Evolutionary conservation across 2,888 invertebrate species (phyloP).

Genomic region (Drosophila siamana): DNA sequence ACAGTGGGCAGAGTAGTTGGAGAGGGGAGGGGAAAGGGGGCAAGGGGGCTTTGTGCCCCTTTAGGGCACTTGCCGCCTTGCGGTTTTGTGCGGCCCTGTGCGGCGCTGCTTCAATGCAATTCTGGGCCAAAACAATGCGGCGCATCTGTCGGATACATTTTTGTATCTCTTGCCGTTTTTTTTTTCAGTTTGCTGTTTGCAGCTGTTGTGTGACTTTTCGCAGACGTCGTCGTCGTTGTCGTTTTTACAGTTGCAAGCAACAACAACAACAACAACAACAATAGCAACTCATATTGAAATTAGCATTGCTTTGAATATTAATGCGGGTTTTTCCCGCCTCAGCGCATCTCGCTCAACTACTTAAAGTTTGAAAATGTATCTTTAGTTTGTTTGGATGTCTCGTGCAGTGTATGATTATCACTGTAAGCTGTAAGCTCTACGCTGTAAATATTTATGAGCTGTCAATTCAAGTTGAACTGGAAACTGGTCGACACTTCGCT

Average conservation of each 20-base stretch:
- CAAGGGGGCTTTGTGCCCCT: slow-evolving; percentile 2
- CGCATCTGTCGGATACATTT: slow-evolving; percentile 59
- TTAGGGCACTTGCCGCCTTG: slow-evolving; percentile 61
- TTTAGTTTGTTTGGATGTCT: slow-evolving; percentile 25
- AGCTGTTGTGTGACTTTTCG: slow-evolving; percentile 62
- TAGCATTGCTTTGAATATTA: slow-evolving; percentile 76
- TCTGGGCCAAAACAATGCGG: slow-evolving; percentile 76
- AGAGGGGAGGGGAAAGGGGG: not conserved
- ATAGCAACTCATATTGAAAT: slow-evolving; percentile 46
- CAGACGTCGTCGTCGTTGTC: slow-evolving; percentile 39
- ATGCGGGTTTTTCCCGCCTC: slow-evolving; percentile 40
- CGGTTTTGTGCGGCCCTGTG: slow-evolving; percentile 26
- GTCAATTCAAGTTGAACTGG: slow-evolving; percentile 77
- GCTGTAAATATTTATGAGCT: slow-evolving; percentile 75
- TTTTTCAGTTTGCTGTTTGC: slow-evolving; percentile 29
- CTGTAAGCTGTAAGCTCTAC: slow-evolving; percentile 52
- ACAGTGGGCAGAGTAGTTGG: not conserved
- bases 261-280: slow-evolving; percentile 22
- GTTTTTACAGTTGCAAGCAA: slow-evolving; percentile 56
- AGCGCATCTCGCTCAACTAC: slow-evolving; percentile 37
- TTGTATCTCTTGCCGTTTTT: not conserved
- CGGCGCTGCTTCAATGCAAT: slow-evolving; percentile 73
- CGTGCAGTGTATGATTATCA: slow-evolving; percentile 34
- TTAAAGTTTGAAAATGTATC: slow-evolving; percentile 32
- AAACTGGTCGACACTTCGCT: slow-evolving; percentile 34